phyloP scores from a whole-genome alignment of 2,113 vertebrate genomes.

The Condylura cristata region DNA sequence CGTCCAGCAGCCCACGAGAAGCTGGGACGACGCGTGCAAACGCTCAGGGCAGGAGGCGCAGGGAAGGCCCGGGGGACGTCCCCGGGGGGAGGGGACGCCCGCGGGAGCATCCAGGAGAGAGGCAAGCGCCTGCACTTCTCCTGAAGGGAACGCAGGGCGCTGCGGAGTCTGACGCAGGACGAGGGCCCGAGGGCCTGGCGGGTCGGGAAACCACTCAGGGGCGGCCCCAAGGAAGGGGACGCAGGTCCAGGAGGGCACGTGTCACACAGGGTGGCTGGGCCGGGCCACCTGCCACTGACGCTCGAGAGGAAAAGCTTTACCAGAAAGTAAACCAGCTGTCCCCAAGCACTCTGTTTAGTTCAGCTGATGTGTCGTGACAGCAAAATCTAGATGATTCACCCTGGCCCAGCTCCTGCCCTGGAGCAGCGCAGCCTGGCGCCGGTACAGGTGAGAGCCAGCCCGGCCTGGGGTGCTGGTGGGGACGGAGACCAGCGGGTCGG shows the following conservation, averaged over 20 bases:
- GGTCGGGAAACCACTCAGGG: no score
- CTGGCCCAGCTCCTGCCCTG: background rate
- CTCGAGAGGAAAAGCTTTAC: background rate
- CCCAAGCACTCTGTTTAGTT: background rate
- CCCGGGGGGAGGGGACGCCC: background rate
- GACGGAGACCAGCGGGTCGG: background rate
- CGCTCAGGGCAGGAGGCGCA: background rate
- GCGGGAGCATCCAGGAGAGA: background rate
- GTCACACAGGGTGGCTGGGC: background rate
- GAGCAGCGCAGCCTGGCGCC: background rate
- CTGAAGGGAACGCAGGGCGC: background rate
- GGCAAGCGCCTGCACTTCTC: background rate
- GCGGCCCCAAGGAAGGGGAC: background rate
- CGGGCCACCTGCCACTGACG: background rate
- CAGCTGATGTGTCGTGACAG: background rate
- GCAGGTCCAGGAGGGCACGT: background rate
- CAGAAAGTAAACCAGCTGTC: background rate
- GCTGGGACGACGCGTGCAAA: background rate
- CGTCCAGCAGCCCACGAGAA: background rate
- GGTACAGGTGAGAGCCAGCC: background rate
- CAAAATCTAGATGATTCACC: background rate
- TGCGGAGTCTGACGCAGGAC: background rate
- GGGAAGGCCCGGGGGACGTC: no score
- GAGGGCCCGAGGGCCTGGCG: no score
- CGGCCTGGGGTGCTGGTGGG: rapidly evolving